Conservation (phyloP, 2,113 vertebrate genomes). For the Axis porcinus region DNA sequence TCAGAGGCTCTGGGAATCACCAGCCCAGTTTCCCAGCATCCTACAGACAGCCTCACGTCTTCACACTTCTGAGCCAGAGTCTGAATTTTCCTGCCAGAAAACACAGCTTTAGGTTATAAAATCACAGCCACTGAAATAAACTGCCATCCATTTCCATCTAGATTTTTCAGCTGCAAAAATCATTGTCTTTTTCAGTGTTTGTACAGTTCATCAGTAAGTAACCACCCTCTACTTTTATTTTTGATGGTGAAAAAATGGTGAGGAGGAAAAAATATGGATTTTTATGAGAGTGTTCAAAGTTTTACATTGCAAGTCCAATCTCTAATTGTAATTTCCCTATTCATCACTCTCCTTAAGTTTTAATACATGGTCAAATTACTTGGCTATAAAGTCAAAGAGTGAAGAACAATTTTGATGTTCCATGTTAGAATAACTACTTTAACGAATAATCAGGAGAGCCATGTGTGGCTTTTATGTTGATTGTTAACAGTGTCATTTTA, state of each 20-base stretch:
- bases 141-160: constrained; percentile 43
- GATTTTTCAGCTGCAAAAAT: constrained; percentile 65
- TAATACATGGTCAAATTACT: constrained; percentile 23
- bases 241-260: constrained; percentile 40
- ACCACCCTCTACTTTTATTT: constrained; percentile 32
- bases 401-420: constrained; percentile 20
- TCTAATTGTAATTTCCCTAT: neutral
- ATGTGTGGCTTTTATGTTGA: neutral
- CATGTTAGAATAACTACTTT: constrained; percentile 1
- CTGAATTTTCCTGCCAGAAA: constrained; percentile 65
- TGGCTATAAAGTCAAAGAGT: constrained; percentile 27
- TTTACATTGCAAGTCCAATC: neutral
- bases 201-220: constrained; percentile 35
- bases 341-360: constrained; percentile 49
- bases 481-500: neutral
- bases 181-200: constrained; percentile 51
- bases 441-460: neutral
- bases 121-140: constrained; percentile 59
- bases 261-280: neutral
- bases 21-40: constrained; percentile 3
- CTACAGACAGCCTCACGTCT: constrained; percentile 32
- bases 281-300: constrained; percentile 30
- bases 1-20: neutral
- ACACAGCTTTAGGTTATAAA: constrained; percentile 74
- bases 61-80: constrained; percentile 17